Evolutionary conservation across 2,113 vertebrate genomes (phyloP), one percentile per base, ranked within the genome.

Genomic region (Tiliqua scincoides): DNA sequence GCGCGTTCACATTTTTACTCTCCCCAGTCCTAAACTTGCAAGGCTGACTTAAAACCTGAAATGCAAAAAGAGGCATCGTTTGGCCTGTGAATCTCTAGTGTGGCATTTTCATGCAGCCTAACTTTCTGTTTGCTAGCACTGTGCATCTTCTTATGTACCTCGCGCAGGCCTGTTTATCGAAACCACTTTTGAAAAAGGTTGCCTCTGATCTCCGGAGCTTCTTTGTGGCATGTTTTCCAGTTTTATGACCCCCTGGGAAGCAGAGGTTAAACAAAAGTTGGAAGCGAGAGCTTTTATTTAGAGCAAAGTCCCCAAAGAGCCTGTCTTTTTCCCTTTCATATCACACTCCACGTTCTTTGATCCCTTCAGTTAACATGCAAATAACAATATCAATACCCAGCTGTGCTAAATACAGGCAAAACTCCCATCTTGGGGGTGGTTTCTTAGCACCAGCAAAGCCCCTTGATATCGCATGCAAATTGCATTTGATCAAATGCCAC

Each of bases 371-470:
- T 65, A 68, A 35, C 35, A 30, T 14, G 21, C 17, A 54, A 94
- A 90, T 62, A 89, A 87, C 93, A 92, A 40, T 78, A 40, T 79
- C 77, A 73, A 88, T 74, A 91, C 88, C 84, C 32, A 89, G 12
- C 8, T 92, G 63, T 67, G 59, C 11, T 88, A 93, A 89, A 70
- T 79, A 62, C 18, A 80, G 71, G 74, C 10, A 78, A 92, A 82
- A 35, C 3, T 37, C 2, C 0, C 79, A 1, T 9, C 54, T 27
- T 81, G 17, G 75, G 32, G 35, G 76, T 0, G 1, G 21, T 71
- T 79, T 61, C n/a, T 85, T 81, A 88, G 75, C 71, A 70, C 37
- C 74, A 61, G 73, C 62, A 89, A 70, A 81, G 25, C 37, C 27
- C 2, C 52, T 87, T 88, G 43, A 35, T 9, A 63, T 17, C 79